phyloP scores from a whole-genome alignment of 1,140 invertebrate genomes.

The Harlomillsia oculata region DNA sequence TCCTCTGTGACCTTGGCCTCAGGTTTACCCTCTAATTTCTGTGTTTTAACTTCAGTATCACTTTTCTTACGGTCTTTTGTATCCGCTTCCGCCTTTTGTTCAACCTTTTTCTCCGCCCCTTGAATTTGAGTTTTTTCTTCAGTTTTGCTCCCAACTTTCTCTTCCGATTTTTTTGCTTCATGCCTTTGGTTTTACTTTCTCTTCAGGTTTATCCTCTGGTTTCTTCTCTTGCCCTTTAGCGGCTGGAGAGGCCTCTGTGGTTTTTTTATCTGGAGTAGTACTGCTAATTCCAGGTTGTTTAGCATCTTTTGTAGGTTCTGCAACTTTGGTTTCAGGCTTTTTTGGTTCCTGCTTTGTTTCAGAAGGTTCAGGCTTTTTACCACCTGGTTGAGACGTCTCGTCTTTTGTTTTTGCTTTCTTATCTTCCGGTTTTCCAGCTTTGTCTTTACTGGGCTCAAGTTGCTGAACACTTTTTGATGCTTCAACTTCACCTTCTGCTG shows the following conservation, averaged over 20 bases:
- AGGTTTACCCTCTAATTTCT: conserved; percentile 4
- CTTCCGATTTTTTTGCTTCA: conserved; percentile 40
- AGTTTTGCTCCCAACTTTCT: conserved; percentile 20
- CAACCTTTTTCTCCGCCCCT: conserved; percentile 43
- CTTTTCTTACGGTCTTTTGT: conserved; percentile 38
- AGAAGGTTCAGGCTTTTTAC: neutral
- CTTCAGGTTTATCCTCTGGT: conserved; percentile 36
- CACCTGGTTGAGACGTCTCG: conserved; percentile 7
- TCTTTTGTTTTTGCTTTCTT: conserved; percentile 24
- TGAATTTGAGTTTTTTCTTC: conserved; percentile 30
- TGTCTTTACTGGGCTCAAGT: too few species aligned
- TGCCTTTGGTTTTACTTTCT: conserved; percentile 39
- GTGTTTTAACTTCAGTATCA: neutral
- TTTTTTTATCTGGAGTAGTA: too few species aligned
- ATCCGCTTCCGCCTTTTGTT: conserved; percentile 35
- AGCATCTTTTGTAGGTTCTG: neutral
- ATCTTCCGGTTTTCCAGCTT: conserved; percentile 26
- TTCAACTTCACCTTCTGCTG: conserved; percentile 14
- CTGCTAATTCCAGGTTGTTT: neutral
- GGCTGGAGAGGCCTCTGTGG: neutral
- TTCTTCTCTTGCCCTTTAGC: conserved; percentile 44
- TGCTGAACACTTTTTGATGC: neutral
- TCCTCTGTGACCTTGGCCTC: conserved; percentile 2
- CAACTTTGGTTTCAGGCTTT: neutral
- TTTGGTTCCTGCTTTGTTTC: neutral